Evolutionary conservation across 2,888 invertebrate genomes (phyloP), one percentile per base, ranked within the genome.

Genomic region (Drosophila histrio): DNA sequence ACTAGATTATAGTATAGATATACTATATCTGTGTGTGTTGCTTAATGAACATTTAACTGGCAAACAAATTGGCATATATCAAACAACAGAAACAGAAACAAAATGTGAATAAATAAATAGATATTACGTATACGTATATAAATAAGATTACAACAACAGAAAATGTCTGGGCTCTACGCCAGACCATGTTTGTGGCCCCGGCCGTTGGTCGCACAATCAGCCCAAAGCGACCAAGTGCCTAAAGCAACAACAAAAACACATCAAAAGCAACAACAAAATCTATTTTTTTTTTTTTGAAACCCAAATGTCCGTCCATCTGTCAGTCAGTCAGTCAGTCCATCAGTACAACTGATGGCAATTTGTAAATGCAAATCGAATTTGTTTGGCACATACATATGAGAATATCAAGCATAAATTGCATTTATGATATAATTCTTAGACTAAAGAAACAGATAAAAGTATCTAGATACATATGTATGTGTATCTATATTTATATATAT

Each of bases 161-260:
- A 24, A 76, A 67, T 62, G 87, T 83, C 89, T 89, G 90, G 90
- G 90, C 88, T 87, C 74, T 56, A 72, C 76, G 89, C 90, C 89
- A 90, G 87, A 70, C 72, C 78, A 72, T 77, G 75, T 76, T 67
- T 72, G 64, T 61, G 59, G 39, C 69, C 74, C 74, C 72, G 69
- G 64, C 54, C 38, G 56, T 54, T 39, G 54, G 44, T 32, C 44
- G 54, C 60, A 65, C 60, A 65, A 65, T 36, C 39, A 58, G 44
- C 44, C 77, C 34, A 47, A 52, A 36, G 13, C 38, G 63, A 64
- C 38, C 41, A 56, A 70, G 26, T 58, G 65, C 15, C 15, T 60
- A 41, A 46, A 60, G 39, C n/a, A n/a, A n/a, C n/a, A n/a, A n/a
- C n/a, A n/a, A 60, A 69, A 61, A 57, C 34, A 64, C 59, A 74